Evolutionary conservation across 30 jellyfish, hydroid and myxozoan species (phyloP).

Genomic region (Chrysaora quinquecirrha): DNA sequence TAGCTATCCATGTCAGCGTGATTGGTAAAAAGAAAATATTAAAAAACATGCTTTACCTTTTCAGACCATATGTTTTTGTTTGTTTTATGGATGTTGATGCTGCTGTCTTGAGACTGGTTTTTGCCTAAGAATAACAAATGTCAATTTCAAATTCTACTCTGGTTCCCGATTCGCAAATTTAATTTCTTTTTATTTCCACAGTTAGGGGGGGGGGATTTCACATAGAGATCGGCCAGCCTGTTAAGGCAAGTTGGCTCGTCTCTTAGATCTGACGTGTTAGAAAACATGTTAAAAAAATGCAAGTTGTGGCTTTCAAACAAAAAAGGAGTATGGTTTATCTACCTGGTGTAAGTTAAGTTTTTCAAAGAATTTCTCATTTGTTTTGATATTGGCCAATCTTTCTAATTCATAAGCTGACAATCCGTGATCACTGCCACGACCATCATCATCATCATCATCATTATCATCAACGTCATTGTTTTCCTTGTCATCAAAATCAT

Average conservation of each 20-base stretch:
- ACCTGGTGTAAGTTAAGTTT: conserved; percentile 42
- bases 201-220: no score
- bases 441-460: conserved; percentile 26
- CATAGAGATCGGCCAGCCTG: no score
- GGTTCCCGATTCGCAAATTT: no score
- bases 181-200: no score
- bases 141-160: no score
- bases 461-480: conserved; percentile 13
- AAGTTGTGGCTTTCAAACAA: no score
- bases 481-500: no score
- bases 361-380: conserved; percentile 40
- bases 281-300: no score
- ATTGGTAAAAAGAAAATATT: background rate
- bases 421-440: conserved; percentile 14
- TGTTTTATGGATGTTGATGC: background rate
- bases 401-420: conserved; percentile 51
- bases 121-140: conserved; percentile 23
- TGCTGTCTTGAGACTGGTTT: conserved; percentile 6
- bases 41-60: conserved; percentile 31
- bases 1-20: no score
- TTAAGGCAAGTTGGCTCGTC: no score
- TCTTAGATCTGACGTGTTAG: no score
- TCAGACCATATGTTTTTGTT: conserved; percentile 54
- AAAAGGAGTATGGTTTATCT: no score
- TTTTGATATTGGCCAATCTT: conserved; percentile 34